Conservation (phyloP, 2,797 vertebrate species). For the Numenius phaeopus region DNA sequence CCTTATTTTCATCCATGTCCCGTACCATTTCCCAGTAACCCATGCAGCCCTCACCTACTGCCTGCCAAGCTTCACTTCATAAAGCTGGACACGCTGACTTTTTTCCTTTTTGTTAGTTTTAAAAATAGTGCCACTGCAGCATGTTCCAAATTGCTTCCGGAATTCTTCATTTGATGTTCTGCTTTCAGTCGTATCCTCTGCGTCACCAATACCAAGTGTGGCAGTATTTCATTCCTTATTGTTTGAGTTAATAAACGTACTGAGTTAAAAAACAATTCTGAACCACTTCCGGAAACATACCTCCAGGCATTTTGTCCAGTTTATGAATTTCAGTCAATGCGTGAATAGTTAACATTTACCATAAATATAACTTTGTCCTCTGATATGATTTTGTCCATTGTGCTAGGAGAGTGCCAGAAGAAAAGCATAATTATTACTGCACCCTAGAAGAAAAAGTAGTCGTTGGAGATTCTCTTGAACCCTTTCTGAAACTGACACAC, state of each 20-base stretch:
- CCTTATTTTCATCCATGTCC: not conserved
- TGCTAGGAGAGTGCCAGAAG: not conserved
- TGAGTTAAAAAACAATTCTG: not conserved
- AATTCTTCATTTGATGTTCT: not conserved
- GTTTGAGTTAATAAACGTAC: not conserved
- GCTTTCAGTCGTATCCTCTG: not conserved
- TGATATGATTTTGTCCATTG: not conserved
- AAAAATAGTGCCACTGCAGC: not conserved
- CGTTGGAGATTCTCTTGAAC: not conserved
- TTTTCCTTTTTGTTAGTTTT: not conserved
- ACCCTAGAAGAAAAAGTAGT: not conserved
- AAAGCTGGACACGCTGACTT: not conserved
- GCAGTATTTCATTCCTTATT: not conserved
- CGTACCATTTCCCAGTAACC: fast-evolving
- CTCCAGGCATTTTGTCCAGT: not conserved
- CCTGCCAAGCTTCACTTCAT: not conserved
- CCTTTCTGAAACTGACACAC: not conserved
- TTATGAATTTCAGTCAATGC: conserved; percentile 29
- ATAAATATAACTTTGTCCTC: not conserved
- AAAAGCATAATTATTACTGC: not conserved
- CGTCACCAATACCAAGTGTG: not conserved
- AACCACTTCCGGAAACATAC: not conserved
- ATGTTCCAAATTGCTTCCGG: not conserved
- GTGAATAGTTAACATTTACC: conserved; percentile 33
- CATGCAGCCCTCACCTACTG: not conserved